Evolutionary conservation across 2,113 vertebrate genomes (phyloP), one percentile per base, ranked within the genome.

Genomic region (Ibidorhyncha struthersii): DNA sequence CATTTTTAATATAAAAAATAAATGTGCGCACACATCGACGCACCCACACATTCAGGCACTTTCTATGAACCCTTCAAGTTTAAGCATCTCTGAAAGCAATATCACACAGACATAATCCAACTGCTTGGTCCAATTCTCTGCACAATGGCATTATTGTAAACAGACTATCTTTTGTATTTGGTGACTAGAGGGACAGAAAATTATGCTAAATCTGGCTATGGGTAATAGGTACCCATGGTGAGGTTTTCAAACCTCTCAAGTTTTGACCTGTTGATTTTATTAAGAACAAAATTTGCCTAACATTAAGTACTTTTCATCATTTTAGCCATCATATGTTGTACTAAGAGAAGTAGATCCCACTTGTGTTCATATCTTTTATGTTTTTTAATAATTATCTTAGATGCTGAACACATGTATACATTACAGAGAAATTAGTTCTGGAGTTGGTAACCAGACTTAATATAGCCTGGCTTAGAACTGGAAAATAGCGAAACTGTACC

Each of bases 1-100:
- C 41, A 47, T 84, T 94, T 93, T 86, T 86, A 80, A 84, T 86
- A 55, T 85, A 82, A 93, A 94, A 80, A 91, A 69, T 63, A 80
- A 74, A 82, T 25, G 70, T 72, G 18, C 4, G 2, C 36, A 38
- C 29, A 38, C 10, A 55, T 27, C 23, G 4, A 47, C 2, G 3
- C 43, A 69, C 36, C 25, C 45, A 74, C 41, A 85, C 10, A 29
- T 34, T 62, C 8, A 83, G 43, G 86, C 2, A 1, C 45, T 80
- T 92, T 72, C 25, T 76, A 5, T 21, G 49, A 93, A 55, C 32
- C 12, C 7, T 76, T 90, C 32, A 55, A 6, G 56, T 61, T 14
- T 69, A 22, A 76, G 45, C 19, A 29, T 41, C 70, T 86, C 49
- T 85, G 84, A 80, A 88, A 91, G 25, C 17, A 87, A 29, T 72